Evolutionary conservation across 2,797 vertebrate species (phyloP), one percentile per base, ranked within the genome.

Genomic region (Tinamus major): DNA sequence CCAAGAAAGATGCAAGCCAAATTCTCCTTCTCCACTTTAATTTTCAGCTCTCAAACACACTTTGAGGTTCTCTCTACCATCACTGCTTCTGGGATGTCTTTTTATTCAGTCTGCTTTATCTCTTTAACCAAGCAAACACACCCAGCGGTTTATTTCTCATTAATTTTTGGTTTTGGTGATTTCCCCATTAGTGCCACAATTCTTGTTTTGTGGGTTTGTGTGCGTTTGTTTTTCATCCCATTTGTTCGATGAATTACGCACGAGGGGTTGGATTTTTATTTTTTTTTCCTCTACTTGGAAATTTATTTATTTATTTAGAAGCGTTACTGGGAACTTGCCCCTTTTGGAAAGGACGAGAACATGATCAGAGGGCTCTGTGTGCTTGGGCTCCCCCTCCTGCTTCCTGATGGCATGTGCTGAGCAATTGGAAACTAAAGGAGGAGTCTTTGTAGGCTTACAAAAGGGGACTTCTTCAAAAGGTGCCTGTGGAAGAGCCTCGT

Each of bases 331-430:
- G 55, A 67, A 68, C 41, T 39, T 39, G 48, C 19, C 35, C 0
- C 0, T 42, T 56, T n/a, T 17, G 18, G 48, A 63, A 68, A 5
- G 41, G 21, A n/a, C 8, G 39, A 65, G 59, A 39, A 24, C 0
- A 1, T 16, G 23, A 15, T 58, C 42, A 0, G 10, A 41, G 33
- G 5, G 13, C 39, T 35, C 39, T 35, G 33, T 31, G 29, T 0
- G 2, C 33, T 26, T 37, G 33, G 17, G 17, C 27, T 29, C 39
- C 8, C 4, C 14, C 17, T 31, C 41, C 29, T 27, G 17, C 35
- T 37, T 31, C 7, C 17, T 10, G 55, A 27, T 11, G 19, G 1
- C 2, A 10, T 37, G 31, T 31, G 42, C 31, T 0, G 2, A 55
- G 48, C 68, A 13, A 21, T 29, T 12, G 6, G 68, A 37, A 64